phyloP scores from a whole-genome alignment of 2,888 invertebrate species.

The Agelastica alni region DNA sequence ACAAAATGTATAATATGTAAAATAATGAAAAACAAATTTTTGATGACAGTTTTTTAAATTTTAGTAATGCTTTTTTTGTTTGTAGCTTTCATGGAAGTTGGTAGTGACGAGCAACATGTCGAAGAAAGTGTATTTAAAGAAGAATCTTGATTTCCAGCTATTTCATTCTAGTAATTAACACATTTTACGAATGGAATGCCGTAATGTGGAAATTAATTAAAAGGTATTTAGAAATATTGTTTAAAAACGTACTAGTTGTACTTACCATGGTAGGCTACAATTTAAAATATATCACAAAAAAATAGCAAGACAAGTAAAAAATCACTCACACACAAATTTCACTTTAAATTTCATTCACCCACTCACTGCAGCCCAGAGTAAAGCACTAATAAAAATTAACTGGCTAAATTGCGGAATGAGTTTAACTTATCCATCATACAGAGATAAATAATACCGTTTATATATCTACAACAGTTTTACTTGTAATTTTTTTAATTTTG shows the following conservation, averaged over 20 bases:
- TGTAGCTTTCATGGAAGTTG: no score
- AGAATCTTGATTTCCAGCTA: no score
- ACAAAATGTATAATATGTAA: no score
- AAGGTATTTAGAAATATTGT: background rate
- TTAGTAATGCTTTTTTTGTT: no score
- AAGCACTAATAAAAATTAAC: conserved; percentile 43
- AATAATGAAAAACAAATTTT: no score
- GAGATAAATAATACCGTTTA: conserved; percentile 16
- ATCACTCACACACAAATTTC: conserved; percentile 19
- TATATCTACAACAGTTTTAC: background rate
- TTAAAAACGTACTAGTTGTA: background rate
- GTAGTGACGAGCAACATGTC: no score
- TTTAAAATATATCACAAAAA: conserved; percentile 4
- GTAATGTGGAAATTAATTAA: no score
- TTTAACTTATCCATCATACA: conserved; percentile 35
- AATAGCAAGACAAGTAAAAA: conserved; percentile 11
- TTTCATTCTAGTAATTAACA: no score
- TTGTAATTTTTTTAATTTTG: background rate
- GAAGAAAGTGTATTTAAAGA: no score
- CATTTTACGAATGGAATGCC: no score
- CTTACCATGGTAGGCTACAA: conserved; percentile 9
- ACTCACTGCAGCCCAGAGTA: conserved; percentile 24
- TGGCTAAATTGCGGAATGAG: conserved; percentile 46
- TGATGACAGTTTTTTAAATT: no score
- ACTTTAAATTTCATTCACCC: conserved; percentile 24